Evolutionary conservation across 2,797 vertebrate genomes (phyloP).

Genomic region (Melanotaenia nigrans): DNA sequence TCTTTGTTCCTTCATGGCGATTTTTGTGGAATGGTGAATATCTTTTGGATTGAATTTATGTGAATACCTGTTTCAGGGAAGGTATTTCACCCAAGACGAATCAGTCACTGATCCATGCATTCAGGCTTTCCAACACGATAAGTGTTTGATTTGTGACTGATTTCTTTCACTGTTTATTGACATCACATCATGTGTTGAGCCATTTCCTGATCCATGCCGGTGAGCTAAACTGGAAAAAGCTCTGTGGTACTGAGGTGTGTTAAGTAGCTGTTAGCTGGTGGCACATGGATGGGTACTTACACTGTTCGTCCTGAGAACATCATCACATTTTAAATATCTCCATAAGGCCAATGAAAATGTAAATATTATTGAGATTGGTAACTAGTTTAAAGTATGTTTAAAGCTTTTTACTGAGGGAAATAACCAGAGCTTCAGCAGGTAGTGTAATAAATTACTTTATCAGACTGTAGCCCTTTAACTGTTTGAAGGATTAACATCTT

Average conservation of each 20-base stretch:
- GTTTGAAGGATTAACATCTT: neutral
- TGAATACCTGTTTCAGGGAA: neutral
- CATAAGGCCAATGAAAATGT: constrained; percentile 12
- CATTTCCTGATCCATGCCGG: constrained; percentile 16
- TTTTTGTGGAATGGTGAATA: neutral
- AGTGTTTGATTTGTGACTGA: constrained; percentile 29
- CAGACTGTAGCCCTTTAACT: constrained; percentile 22
- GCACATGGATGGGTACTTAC: neutral
- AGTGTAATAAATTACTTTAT: constrained; percentile 2
- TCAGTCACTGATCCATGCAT: constrained; percentile 5
- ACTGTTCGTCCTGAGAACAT: neutral
- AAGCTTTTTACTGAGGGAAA: constrained; percentile 15
- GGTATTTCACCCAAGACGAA: neutral
- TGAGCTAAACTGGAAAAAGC: constrained; percentile 35
- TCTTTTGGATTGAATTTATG: constrained; percentile 1
- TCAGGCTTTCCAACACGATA: constrained; percentile 7
- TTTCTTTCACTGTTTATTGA: constrained; percentile 14
- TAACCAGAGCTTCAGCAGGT: constrained; percentile 18
- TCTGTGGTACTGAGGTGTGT: neutral
- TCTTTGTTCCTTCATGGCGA: constrained; percentile 2
- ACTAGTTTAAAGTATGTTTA: neutral
- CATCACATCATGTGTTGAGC: neutral
- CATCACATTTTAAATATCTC: neutral
- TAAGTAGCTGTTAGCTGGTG: constrained; percentile 7
- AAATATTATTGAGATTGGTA: constrained; percentile 3